phyloP scores from a whole-genome alignment of 2,888 invertebrate genomes.

The Apamea sordens region DNA sequence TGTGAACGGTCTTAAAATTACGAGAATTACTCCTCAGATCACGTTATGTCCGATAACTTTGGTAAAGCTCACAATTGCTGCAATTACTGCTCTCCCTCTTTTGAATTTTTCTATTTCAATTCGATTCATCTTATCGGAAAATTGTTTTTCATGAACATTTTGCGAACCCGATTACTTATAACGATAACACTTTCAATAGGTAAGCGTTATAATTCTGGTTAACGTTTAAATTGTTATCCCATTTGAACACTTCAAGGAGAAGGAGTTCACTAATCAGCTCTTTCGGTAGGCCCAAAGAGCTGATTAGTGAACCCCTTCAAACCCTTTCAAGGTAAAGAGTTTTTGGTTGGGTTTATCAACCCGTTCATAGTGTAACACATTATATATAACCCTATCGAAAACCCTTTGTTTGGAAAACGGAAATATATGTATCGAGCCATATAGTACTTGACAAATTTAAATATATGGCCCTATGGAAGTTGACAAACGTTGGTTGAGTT shows the following conservation, averaged over 20 bases:
- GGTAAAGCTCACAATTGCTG: not conserved
- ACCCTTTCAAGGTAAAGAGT: not conserved
- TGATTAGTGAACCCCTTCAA: not conserved
- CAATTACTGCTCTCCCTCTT: not conserved
- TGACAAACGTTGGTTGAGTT: not conserved
- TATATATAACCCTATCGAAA: not conserved
- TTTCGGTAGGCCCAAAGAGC: not conserved
- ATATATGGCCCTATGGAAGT: no score
- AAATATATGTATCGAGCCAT: not conserved
- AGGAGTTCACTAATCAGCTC: no score
- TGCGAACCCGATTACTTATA: not conserved
- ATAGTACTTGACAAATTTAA: not conserved
- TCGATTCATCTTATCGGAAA: not conserved
- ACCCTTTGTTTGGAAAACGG: not conserved
- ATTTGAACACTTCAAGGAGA: not conserved
- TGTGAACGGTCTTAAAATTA: no score
- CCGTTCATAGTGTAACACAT: not conserved
- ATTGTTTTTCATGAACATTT: not conserved
- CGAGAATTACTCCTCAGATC: no score
- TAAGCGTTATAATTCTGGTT: not conserved
- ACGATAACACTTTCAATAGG: not conserved
- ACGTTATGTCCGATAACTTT: not conserved
- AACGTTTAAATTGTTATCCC: not conserved
- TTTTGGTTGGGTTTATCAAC: not conserved
- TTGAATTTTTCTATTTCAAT: not conserved